These are phyloP conservation scores for Frieseomelitta varia DNA, from an alignment of 1,140 invertebrate genomes.

Conservation along the genomic window DNA sequence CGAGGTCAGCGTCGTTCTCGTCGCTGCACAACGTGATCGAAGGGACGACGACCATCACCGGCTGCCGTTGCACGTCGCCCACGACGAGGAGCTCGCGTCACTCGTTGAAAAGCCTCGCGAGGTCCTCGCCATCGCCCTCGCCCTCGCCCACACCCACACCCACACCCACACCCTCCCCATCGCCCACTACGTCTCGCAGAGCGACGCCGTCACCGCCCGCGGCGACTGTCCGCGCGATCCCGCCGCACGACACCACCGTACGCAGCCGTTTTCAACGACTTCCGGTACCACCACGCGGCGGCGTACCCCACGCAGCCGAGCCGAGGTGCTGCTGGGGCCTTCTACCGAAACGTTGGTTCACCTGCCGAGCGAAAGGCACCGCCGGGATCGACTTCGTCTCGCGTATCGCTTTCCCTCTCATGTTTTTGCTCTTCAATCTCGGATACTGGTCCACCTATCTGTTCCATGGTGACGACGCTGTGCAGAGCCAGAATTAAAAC, in stretches of 20 bases:
- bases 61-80: slow-evolving; percentile 24
- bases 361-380: slow-evolving; percentile 93
- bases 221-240: not conserved
- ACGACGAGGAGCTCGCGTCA: slow-evolving; percentile 20
- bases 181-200: slow-evolving; percentile 63
- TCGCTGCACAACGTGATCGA: slow-evolving; percentile 21
- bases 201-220: slow-evolving; percentile 66
- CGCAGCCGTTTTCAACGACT: slow-evolving; percentile 63
- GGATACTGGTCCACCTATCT: slow-evolving; percentile 96
- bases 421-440: slow-evolving; percentile 96
- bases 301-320: not conserved
- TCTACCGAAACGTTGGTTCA: slow-evolving; percentile 88
- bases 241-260: not conserved
- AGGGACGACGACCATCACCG: not conserved
- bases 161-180: slow-evolving; percentile 50
- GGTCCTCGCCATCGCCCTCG: slow-evolving; percentile 50
- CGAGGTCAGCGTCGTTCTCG: slow-evolving; percentile 41
- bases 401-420: slow-evolving; percentile 94
- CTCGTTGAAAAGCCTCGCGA: slow-evolving; percentile 50
- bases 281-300: slow-evolving; percentile 38
- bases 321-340: slow-evolving; percentile 71
- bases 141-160: slow-evolving; percentile 63
- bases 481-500: too few species aligned
- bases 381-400: slow-evolving; percentile 97
- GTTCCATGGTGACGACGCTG: slow-evolving; percentile 86